Evolutionary conservation across 2,888 invertebrate species (phyloP), one percentile per base, ranked within the genome.

Genomic region (Drosophila mulleri): DNA sequence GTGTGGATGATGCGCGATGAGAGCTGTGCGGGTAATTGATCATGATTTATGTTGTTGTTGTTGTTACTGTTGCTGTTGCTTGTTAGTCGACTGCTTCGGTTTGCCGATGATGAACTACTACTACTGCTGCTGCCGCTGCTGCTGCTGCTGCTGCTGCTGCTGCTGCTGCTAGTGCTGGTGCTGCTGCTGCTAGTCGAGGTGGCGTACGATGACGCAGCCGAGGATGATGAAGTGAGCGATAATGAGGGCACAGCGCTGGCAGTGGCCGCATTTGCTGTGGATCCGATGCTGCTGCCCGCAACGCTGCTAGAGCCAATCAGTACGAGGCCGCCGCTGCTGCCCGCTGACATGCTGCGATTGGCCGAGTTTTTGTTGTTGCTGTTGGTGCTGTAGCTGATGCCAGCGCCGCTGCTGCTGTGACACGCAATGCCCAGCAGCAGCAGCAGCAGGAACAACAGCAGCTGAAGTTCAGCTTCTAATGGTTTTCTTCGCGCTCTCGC

Each of bases 1-100:
- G 97, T 97, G 92, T 96, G 95, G 78, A 97, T 97, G 85, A 97
- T 96, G 90, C 97, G 95, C 84, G 97, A 97, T 89, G 96, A 96
- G 82, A 97, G 94, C 83, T 95, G 93, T 64, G 93, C 88, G 74
- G 92, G 92, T 84, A 92, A 88, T 84, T 93, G 92, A 87, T 92
- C 92, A 84, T 92, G 90, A 83, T 92, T 92, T 78, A 84, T 86
- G 68, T 77, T 89, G 79, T 62, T 86, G 68, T 77, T 89, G 79
- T 62, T 42, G 42, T 44, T 72, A 18, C 50, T 76, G 54, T 63
- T 72, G 26, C 57, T 76, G 62, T 70, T 78, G 64, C 71, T 79
- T 45, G 66, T 67, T 39, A 67, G 66, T 7, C 66, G 67, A 60
- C 72, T 73, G 61, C 68, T 57, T 67, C 69, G 14, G 71, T 70